Evolutionary conservation across 1,140 invertebrate genomes (phyloP), one percentile per base, ranked within the genome.

Genomic region (Halotydeus destructor): DNA sequence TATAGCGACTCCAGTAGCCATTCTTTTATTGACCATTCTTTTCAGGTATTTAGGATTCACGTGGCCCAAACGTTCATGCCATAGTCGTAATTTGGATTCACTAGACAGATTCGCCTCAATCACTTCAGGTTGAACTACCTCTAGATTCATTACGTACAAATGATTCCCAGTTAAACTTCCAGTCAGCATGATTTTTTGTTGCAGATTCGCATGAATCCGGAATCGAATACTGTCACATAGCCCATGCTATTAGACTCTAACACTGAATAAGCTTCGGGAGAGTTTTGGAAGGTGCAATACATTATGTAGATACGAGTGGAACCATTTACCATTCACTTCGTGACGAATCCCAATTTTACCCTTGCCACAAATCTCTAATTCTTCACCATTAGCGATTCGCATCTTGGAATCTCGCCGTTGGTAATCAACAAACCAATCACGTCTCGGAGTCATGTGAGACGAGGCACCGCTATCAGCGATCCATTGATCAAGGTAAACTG

Each of bases 391-490:
- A 18, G 27, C 30, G 3, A 41, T 5, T 12, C 11, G 18, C 5
- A 30, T 9, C 9, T 22, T 6, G 3, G 24, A 3, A 5, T 14
- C 28, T 8, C 31, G 19, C 28, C 4, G 21, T 3, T 16, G 3
- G 22, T 31, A 41, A n/a, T n/a, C 19, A n/a, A 14, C 9, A 22
- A 41, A 41, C 24, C n/a, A 5, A n/a, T 21, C 11, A 3, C 18
- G 8, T 32, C 22, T 4, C 8, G 3, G 3, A 3, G 3, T 11
- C 40, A 41, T 41, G 24, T 41, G 40, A 34, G 11, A 14, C 3
- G 40, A 41, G 12, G 26, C 28, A 8, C 40, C 40, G 11, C 27
- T 32, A 26, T 41, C 40, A 8, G 33, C 14, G 14, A 41, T n/a
- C 40, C 40, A 41, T 4, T 4, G 5, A 9, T 14, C 11, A 12